phyloP scores from a whole-genome alignment of 1,140 invertebrate species.

The Lucilia sericata region DNA sequence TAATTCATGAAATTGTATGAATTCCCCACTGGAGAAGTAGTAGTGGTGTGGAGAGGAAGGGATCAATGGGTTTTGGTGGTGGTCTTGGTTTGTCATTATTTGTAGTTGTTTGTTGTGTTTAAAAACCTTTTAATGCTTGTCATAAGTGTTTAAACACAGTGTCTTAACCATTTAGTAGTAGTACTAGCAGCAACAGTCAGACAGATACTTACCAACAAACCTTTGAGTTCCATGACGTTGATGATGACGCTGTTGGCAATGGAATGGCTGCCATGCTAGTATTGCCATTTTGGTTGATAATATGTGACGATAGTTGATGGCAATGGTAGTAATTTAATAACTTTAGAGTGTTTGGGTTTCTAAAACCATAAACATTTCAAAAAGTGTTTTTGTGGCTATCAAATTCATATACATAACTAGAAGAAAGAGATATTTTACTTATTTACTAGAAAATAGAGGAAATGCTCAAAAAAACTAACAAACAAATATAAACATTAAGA shows the following conservation, averaged over 20 bases:
- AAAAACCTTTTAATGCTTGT: constrained; percentile 23
- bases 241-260: too few relatives aligned
- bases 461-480: neutral
- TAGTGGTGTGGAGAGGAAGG: too few relatives aligned
- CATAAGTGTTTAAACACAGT: constrained; percentile 28
- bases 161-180: neutral
- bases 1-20: neutral
- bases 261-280: neutral
- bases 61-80: too few relatives aligned
- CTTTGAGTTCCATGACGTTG: too few relatives aligned
- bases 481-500: too few relatives aligned
- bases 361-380: constrained; percentile 27
- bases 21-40: neutral
- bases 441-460: neutral
- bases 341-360: neutral
- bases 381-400: constrained; percentile 20
- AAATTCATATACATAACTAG: neutral
- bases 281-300: neutral
- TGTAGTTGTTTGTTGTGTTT: neutral
- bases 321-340: constrained; percentile 27
- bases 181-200: neutral
- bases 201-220: neutral
- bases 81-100: neutral
- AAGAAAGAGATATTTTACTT: neutral
- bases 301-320: neutral